Evolutionary conservation across 37 sponge, comb jelly and placozoan genomes (phyloP).

Genomic region (Hormiphora californensis): DNA sequence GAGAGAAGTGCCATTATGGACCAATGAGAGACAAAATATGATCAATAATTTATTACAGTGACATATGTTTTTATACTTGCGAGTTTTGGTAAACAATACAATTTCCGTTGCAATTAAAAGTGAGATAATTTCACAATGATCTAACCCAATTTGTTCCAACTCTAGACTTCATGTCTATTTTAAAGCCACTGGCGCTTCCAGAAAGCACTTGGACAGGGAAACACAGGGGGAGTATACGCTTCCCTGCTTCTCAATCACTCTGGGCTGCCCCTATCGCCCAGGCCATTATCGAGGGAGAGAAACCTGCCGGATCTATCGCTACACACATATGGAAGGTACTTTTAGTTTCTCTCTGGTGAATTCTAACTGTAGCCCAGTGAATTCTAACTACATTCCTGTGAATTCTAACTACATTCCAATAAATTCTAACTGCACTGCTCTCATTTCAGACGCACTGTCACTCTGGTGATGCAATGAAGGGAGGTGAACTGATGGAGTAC

Average conservation of each 20-base stretch:
- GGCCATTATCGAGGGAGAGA: neutral
- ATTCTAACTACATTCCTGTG: neutral
- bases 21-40: no score
- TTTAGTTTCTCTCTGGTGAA: neutral
- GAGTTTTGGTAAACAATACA: no score
- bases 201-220: slow-evolving; percentile 43
- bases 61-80: no score
- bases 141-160: no score
- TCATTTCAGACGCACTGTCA: neutral
- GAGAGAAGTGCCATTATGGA: no score
- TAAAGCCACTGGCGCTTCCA: slow-evolving; percentile 39
- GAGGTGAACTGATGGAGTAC: neutral
- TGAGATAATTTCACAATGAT: no score
- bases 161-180: slow-evolving; percentile 10
- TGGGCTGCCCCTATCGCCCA: slow-evolving; percentile 27
- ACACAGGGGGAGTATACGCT: slow-evolving; percentile 45
- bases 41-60: no score
- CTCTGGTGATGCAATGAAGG: slow-evolving; percentile 13
- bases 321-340: slow-evolving; percentile 43
- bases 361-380: neutral
- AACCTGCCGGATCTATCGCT: slow-evolving; percentile 30
- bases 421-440: neutral
- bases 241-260: slow-evolving; percentile 34
- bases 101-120: no score
- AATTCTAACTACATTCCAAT: neutral